Evolutionary conservation across 2,797 vertebrate species (phyloP), one percentile per base, ranked within the genome.

Genomic region (Poeciliopsis gracilis): DNA sequence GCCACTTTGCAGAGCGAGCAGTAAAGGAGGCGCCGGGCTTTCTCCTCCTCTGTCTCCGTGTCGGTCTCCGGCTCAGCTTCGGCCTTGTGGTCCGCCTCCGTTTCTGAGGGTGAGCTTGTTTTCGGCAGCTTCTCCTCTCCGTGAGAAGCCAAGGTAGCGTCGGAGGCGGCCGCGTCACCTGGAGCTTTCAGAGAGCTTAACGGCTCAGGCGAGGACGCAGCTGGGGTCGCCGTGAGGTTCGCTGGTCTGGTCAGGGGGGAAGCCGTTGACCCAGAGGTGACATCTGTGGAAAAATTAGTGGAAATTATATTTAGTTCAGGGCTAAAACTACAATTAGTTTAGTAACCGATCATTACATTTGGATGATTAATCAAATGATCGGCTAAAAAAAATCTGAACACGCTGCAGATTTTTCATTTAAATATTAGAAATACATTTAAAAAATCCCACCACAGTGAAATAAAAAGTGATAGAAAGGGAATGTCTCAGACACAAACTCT

Each of bases 1-100:
- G 98, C 98, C 77, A 99, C 98, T 92, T 98, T 99, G 96, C 98
- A 99, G 87, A 99, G 97, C 16, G 98, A 99, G 94, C 98, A 99
- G 94, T 99, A 99, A 16, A 99, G 97, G 15, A 99, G 96, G 20
- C 98, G 93, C 15, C 96, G 96, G 3, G 98, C 98, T 89, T 99
- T 99, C 85, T 99, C 97, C 84, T 99, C 97, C 91, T 99, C 98
- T 0, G 98, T 98, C 92, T 99, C 98, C 0, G 84, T 2, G 0
- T 95, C 94, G n/a, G 93, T 85, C 76, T 96, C 95, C 0, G 89
- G 82, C 75, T 95, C 96, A 0, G 88, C 90, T 87, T 96, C 90
- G 76, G 86, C 84, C 81, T 94, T 90, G 33, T 86, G n/a, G 89
- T 94, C 80, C 88, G 38, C 82, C 92, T 96, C 94, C 73, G 86